Evolutionary conservation across 2,113 vertebrate species (phyloP).

Genomic region (Casuarius casuarius): DNA sequence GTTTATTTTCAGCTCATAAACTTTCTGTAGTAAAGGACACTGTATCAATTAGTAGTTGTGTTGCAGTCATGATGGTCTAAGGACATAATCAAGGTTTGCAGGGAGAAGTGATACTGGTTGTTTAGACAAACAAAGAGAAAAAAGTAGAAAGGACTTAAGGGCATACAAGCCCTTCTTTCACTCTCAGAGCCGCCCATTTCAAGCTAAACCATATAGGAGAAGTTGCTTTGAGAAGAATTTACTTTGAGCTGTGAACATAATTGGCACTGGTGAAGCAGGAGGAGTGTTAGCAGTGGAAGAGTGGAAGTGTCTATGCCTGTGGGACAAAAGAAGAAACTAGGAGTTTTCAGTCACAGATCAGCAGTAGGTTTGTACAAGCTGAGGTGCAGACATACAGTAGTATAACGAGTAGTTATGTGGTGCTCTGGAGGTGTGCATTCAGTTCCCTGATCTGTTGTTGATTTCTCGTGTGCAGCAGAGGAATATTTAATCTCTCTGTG

Average conservation of each 20-base stretch:
- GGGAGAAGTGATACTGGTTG: background rate
- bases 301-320: background rate
- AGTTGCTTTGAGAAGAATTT: background rate
- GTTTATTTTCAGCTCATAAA: background rate
- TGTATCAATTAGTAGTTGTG: background rate
- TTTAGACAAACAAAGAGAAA: background rate
- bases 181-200: background rate
- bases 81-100: background rate
- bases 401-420: background rate
- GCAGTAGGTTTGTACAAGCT: background rate
- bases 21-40: background rate
- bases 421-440: background rate
- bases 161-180: background rate
- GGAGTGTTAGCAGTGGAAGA: background rate
- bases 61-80: background rate
- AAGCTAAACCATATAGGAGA: background rate
- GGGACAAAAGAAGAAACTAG: background rate
- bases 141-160: background rate
- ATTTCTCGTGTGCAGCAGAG: background rate
- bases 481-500: background rate
- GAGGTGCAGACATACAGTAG: background rate
- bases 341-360: background rate
- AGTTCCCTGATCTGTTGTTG: background rate
- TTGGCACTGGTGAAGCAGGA: background rate
- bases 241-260: fast-evolving